Percentiles rank a stretch among this genome's conserved stretches.
Conservation (phyloP, 1,140 invertebrate genomes). For the Babylonia areolata region DNA sequence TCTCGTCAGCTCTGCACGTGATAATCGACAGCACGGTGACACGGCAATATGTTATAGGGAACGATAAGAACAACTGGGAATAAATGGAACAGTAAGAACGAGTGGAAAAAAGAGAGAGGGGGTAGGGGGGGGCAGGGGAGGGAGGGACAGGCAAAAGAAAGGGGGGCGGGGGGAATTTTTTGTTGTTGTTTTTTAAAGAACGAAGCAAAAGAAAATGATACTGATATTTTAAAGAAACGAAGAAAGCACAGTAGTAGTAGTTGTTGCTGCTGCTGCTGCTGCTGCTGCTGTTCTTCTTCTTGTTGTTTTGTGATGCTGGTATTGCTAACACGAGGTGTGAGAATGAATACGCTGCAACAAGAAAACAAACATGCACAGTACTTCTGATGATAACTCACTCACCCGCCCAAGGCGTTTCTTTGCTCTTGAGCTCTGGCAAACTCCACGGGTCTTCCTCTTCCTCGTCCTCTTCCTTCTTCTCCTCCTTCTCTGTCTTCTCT, state of each 20-base stretch:
- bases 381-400: constrained; percentile 26
- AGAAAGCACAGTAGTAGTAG: not conserved
- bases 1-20: constrained; percentile 47
- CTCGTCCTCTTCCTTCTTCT: not conserved
- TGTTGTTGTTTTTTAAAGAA: not conserved
- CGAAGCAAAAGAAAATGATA: not conserved
- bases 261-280: no score
- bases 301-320: no score
- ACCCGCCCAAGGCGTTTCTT: constrained; percentile 59
- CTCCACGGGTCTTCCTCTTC: constrained; percentile 63
- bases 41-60: no score
- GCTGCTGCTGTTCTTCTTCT: no score
- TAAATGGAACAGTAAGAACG: not conserved
- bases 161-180: not conserved
- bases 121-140: not conserved
- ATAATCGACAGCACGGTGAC: not conserved
- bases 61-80: not conserved
- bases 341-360: not conserved
- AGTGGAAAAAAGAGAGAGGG: not conserved
- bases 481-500: not conserved
- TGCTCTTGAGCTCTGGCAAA: constrained; percentile 58
- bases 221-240: not conserved
- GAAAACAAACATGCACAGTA: not conserved
- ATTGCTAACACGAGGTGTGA: not conserved
- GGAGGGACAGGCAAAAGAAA: no score